Conservation (phyloP, 1,140 invertebrate genomes). For the Anastrepha ludens region DNA sequence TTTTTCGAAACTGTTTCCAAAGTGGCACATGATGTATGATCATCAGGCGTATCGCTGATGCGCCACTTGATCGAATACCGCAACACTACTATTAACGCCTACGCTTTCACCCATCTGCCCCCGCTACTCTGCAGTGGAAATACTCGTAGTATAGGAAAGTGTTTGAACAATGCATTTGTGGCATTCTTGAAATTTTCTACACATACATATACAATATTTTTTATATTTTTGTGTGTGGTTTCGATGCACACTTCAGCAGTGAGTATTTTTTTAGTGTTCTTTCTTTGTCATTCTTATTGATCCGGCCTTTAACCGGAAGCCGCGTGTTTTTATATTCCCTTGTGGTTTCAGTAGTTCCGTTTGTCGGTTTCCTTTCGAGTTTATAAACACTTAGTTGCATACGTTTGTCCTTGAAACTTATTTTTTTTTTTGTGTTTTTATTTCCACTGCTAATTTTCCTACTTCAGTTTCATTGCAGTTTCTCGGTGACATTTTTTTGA, state of each 20-base stretch:
- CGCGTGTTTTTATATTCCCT: constrained; percentile 9
- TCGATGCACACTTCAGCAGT: neutral
- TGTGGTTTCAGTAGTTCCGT: constrained; percentile 39
- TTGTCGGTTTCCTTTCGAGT: neutral
- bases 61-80: constrained; percentile 20
- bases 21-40: constrained; percentile 30
- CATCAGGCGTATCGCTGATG: neutral
- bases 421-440: neutral
- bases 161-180: constrained; percentile 3
- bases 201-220: neutral
- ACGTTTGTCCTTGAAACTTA: neutral
- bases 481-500: neutral
- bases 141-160: neutral
- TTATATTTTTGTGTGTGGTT: neutral
- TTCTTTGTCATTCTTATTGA: neutral
- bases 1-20: constrained; percentile 29
- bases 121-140: neutral
- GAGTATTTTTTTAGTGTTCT: neutral
- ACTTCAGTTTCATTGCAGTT: too few species aligned
- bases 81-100: neutral
- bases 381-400: neutral
- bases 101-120: neutral
- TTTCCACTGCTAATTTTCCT: neutral
- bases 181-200: neutral
- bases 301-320: constrained; percentile 34